Conservation (phyloP, 2,797 vertebrate genomes). For the Onychomys arenicola region DNA sequence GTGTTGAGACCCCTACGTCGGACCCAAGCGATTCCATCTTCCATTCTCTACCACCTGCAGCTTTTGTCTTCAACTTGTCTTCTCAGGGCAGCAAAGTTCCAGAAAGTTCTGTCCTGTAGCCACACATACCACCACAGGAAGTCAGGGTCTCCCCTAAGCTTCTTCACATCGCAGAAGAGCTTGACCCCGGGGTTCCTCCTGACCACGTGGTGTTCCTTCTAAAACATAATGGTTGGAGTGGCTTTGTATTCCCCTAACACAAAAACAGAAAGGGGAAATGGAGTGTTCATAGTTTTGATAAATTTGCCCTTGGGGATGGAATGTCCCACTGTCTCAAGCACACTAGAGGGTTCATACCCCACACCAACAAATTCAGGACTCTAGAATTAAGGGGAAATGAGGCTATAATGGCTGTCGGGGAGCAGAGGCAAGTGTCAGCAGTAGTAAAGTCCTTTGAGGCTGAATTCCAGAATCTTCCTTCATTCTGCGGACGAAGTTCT, state of each 20-base stretch:
- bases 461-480: too few relatives aligned
- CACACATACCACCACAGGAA: neutral
- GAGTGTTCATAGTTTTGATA: neutral
- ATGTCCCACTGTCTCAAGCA: neutral
- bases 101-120: neutral
- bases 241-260: neutral
- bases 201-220: neutral
- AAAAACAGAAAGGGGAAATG: neutral
- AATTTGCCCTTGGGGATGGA: neutral
- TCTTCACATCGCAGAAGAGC: neutral
- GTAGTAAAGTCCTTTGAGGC: neutral
- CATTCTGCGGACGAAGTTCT: neutral
- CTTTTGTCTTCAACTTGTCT: neutral
- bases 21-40: neutral
- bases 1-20: neutral
- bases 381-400: neutral
- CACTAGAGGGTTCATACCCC: neutral
- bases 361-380: neutral
- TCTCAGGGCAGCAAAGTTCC: neutral
- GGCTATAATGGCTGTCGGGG: neutral
- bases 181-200: neutral
- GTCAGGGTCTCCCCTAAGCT: neutral
- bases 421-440: neutral
- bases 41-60: neutral
- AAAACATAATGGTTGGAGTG: too few relatives aligned